These are phyloP conservation scores for Odontophorus gujanensis DNA, from an alignment of 2,113 vertebrate genomes.

Conservation along the genomic window DNA sequence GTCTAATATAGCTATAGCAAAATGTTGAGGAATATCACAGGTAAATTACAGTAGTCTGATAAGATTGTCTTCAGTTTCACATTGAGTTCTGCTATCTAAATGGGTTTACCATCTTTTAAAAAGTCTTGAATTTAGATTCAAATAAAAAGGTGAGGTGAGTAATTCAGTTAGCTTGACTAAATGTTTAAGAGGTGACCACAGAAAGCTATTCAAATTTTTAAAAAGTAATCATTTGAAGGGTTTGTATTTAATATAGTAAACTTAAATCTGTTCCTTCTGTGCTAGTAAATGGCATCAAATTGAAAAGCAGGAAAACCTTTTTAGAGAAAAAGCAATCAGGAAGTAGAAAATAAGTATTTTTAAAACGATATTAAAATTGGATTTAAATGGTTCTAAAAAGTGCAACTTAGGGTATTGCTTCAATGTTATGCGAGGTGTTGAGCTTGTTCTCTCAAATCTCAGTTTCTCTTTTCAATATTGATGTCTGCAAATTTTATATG, in stretches of 20 bases:
- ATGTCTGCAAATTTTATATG: background rate
- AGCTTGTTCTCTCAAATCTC: background rate
- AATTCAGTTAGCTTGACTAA: background rate
- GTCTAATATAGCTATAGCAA: background rate
- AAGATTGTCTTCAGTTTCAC: background rate
- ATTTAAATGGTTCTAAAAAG: background rate
- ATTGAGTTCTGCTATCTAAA: background rate
- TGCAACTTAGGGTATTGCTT: background rate
- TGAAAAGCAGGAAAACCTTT: background rate
- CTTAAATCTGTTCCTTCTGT: background rate
- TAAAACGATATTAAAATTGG: background rate
- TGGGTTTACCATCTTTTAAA: background rate
- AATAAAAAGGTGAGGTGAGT: background rate
- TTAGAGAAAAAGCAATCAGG: background rate
- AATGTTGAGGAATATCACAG: background rate
- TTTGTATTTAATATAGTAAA: background rate
- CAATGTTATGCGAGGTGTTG: background rate
- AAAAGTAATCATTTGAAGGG: background rate
- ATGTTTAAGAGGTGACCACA: background rate
- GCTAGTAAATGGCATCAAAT: background rate
- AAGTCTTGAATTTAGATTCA: background rate
- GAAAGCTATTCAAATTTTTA: background rate
- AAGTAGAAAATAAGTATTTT: background rate
- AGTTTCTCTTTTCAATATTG: background rate
- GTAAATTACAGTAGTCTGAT: background rate